Evolutionary conservation across 2,113 vertebrate species (phyloP).

Genomic region (Eurystomus gularis): DNA sequence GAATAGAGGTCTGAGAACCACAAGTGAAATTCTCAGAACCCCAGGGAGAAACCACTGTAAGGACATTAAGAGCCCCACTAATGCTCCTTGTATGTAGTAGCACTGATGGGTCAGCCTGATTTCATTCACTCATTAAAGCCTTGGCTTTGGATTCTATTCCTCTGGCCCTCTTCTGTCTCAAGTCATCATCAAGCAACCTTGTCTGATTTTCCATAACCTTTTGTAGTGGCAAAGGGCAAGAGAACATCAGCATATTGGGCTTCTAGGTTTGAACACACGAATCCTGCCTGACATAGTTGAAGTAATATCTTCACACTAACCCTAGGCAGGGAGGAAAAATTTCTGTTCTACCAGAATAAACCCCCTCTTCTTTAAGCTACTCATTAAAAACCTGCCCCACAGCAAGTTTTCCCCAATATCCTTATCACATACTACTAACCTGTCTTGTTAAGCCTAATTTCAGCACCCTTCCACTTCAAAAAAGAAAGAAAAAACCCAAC

Average conservation of each 20-base stretch:
- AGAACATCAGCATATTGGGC: neutral
- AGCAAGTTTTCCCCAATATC: neutral
- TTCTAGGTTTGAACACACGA: neutral
- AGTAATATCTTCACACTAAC: neutral
- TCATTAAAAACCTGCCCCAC: neutral
- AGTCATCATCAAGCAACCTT: neutral
- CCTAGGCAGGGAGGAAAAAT: neutral
- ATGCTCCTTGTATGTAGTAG: neutral
- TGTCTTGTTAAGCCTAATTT: neutral
- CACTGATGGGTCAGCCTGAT: neutral
- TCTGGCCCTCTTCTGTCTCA: neutral
- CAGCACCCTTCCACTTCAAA: neutral
- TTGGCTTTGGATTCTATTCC: neutral
- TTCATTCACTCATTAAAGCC: neutral
- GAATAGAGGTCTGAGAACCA: neutral
- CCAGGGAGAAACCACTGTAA: neutral
- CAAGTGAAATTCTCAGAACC: neutral
- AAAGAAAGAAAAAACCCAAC: neutral
- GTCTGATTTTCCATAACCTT: neutral
- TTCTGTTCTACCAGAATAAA: neutral
- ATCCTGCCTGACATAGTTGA: neutral
- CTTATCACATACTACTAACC: neutral
- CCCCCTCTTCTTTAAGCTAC: neutral
- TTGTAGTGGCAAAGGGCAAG: neutral
- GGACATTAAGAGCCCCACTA: neutral